These are phyloP conservation scores for Styela plicata DNA, from an alignment of 23 tunicate genomes.

Conservation along the genomic window DNA sequence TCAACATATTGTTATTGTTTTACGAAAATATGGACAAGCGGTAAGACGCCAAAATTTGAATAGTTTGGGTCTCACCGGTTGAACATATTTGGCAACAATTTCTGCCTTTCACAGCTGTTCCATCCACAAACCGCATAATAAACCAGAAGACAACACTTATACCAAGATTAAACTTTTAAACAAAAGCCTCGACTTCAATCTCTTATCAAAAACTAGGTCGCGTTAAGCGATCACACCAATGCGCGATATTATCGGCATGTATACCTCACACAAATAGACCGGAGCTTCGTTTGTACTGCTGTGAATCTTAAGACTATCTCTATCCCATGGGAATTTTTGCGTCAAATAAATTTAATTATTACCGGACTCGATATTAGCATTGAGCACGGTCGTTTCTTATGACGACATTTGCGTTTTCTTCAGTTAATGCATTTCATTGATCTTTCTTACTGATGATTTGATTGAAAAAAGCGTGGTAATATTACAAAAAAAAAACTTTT, in stretches of 20 bases:
- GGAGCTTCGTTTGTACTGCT: not conserved
- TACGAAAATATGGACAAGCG: no score
- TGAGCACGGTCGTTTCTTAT: not conserved
- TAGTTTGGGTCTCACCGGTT: no score
- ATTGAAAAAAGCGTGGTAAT: not conserved
- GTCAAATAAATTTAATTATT: not conserved
- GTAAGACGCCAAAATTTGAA: no score
- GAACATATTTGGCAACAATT: no score
- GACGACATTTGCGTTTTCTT: not conserved
- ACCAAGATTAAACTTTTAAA: not conserved
- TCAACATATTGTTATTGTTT: no score
- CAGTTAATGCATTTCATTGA: not conserved
- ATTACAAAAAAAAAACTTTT: no score
- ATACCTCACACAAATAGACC: not conserved
- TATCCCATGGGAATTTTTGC: not conserved
- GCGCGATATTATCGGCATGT: not conserved
- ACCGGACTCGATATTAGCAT: not conserved
- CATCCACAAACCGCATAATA: no score
- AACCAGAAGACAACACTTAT: no score
- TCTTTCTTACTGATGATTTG: not conserved
- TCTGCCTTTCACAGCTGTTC: no score
- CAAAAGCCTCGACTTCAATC: not conserved
- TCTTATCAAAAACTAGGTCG: not conserved
- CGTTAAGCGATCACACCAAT: not conserved
- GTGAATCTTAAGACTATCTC: not conserved